Percentiles rank a stretch among this genome's conserved stretches.
Conservation (phyloP, 1,140 invertebrate species). For the Magallana gigas region DNA sequence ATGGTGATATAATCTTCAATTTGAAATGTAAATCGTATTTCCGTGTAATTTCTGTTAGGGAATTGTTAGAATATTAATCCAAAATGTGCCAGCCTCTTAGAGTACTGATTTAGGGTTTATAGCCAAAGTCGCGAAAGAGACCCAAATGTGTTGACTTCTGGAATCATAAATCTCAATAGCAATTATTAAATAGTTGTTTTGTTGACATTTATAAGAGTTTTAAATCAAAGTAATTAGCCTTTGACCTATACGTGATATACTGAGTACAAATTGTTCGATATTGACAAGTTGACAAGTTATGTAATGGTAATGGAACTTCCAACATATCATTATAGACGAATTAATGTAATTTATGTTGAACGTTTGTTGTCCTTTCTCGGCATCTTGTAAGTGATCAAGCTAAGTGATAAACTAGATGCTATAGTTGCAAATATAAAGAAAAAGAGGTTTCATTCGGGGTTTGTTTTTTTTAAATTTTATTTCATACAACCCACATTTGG, state of each 20-base stretch:
- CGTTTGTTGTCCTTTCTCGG: neutral
- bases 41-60: no score
- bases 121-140: no score
- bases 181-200: neutral
- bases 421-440: neutral
- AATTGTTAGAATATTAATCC: no score
- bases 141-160: no score
- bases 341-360: no score
- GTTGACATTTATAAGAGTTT: no score
- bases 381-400: no score
- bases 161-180: neutral
- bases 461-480: neutral
- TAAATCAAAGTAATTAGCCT: neutral
- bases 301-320: neutral
- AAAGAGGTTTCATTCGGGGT: neutral
- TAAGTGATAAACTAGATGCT: neutral
- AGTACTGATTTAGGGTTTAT: no score
- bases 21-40: no score
- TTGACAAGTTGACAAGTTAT: neutral
- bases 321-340: neutral
- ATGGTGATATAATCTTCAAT: no score
- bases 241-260: neutral
- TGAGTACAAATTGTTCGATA: neutral
- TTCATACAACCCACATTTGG: neutral
- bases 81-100: no score